Conservation (phyloP, 2,797 vertebrate species). For the Sebastes aleutianus region DNA sequence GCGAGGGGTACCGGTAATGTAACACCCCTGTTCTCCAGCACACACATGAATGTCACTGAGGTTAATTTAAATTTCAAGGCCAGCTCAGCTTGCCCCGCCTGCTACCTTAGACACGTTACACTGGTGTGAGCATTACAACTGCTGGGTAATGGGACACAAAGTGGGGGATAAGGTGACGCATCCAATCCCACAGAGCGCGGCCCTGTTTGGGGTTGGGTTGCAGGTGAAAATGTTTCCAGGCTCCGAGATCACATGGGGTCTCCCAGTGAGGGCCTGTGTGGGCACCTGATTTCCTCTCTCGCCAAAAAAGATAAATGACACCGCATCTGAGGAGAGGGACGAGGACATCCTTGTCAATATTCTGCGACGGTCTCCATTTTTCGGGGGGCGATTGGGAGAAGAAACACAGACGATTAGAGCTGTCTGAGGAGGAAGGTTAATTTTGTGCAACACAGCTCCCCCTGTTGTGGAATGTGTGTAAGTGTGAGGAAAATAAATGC, state of each 20-base stretch:
- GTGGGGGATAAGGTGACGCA: constrained; percentile 79
- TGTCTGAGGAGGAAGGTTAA: not conserved
- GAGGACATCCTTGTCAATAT: constrained; percentile 1
- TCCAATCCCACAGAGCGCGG: constrained; percentile 74
- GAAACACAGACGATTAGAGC: not conserved
- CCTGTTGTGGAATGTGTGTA: constrained; percentile 34
- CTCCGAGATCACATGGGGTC: constrained; percentile 39
- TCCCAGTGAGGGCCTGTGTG: constrained; percentile 2
- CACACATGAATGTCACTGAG: constrained; percentile 77
- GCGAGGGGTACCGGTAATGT: constrained; percentile 68
- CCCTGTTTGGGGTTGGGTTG: constrained; percentile 70
- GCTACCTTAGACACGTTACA: constrained; percentile 76
- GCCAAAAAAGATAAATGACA: constrained; percentile 32
- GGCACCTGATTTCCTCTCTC: constrained; percentile 29
- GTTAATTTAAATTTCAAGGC: constrained; percentile 83
- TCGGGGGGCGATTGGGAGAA: not conserved
- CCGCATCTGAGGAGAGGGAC: not conserved
- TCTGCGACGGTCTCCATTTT: not conserved
- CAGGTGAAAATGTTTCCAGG: constrained; percentile 77
- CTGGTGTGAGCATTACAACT: constrained; percentile 83
- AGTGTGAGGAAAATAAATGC: constrained; percentile 8
- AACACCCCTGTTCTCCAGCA: constrained; percentile 71
- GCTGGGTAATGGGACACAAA: constrained; percentile 81
- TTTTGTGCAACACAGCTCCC: constrained; percentile 47
- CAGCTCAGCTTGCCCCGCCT: constrained; percentile 69